phyloP scores from a whole-genome alignment of 2,888 invertebrate genomes.

The Drosophila phalerata region DNA sequence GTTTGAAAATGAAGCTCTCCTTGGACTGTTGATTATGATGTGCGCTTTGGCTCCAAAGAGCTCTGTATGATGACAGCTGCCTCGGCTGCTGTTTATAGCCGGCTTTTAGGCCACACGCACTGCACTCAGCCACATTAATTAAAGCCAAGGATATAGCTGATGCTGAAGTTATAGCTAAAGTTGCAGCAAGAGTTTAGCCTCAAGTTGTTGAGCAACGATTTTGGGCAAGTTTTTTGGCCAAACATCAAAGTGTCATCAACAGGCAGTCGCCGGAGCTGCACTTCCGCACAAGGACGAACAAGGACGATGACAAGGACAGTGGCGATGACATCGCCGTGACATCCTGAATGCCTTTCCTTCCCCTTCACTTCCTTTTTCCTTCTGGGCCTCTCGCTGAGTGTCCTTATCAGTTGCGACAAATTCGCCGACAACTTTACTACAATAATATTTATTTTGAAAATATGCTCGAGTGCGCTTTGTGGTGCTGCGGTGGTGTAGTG shows the following conservation, averaged over 20 bases:
- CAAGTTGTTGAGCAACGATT: conserved; percentile 7
- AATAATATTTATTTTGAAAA: conserved; percentile 81
- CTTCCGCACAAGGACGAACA: conserved; percentile 43
- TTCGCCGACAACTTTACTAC: conserved; percentile 72
- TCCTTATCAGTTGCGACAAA: conserved; percentile 72
- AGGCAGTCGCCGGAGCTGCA: conserved; percentile 50
- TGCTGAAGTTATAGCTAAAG: background rate
- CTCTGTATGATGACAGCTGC: conserved; percentile 1
- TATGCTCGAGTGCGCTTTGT: conserved; percentile 54
- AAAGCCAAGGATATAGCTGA: conserved; percentile 35
- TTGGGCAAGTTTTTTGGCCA: conserved; percentile 26
- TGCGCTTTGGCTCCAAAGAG: conserved; percentile 14
- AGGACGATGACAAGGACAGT: conserved; percentile 25
- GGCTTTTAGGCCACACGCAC: conserved; percentile 46
- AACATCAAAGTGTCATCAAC: conserved; percentile 75
- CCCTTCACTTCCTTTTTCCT: background rate
- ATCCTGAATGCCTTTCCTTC: conserved; percentile 22
- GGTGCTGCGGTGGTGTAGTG: background rate
- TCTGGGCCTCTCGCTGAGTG: conserved; percentile 1
- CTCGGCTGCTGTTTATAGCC: conserved; percentile 54
- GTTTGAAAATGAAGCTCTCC: conserved; percentile 26
- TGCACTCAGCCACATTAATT: conserved; percentile 43
- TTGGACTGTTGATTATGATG: conserved; percentile 63
- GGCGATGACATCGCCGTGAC: conserved; percentile 23
- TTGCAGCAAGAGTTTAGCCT: background rate